These are phyloP conservation scores for Agrotis puta DNA, from an alignment of 2,888 invertebrate species.

Conservation along the genomic window DNA sequence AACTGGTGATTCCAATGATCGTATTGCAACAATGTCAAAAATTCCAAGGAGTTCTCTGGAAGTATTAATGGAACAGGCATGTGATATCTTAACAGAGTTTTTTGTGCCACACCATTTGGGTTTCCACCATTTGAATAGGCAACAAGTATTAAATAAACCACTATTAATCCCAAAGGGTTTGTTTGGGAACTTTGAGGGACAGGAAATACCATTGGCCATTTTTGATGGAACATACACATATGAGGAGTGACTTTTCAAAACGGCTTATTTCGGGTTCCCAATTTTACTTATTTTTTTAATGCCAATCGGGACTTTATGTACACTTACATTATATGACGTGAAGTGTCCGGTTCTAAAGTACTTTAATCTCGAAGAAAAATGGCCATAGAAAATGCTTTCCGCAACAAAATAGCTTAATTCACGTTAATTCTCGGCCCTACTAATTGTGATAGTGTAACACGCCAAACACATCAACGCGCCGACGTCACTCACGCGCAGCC, in stretches of 20 bases:
- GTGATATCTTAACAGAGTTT: conserved; percentile 16
- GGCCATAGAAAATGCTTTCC: conserved; percentile 41
- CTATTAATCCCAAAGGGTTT: conserved; percentile 14
- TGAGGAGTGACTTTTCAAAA: conserved; percentile 36
- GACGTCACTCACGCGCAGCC: too few relatives aligned
- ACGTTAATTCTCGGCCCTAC: conserved; percentile 44
- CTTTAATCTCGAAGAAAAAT: conserved; percentile 43
- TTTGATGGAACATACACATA: conserved; percentile 17
- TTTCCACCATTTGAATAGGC: conserved; percentile 15
- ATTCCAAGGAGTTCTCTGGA: conserved; percentile 11
- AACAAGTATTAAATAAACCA: conserved; percentile 16
- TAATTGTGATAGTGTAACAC: conserved; percentile 40
- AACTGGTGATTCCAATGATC: conserved; percentile 10
- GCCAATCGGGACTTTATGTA: conserved; percentile 38
- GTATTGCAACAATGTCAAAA: conserved; percentile 13
- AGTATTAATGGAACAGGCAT: conserved; percentile 11
- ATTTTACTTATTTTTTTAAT: conserved; percentile 37
- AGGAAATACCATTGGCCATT: conserved; percentile 8
- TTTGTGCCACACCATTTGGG: conserved; percentile 17
- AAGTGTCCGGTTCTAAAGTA: conserved; percentile 44
- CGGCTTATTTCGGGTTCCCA: conserved; percentile 37
- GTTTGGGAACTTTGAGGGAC: conserved; percentile 14
- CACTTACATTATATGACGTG: conserved; percentile 40
- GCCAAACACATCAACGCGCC: too few relatives aligned
- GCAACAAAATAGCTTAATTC: conserved; percentile 45